These are phyloP conservation scores for Hypothenemus hampei DNA, from an alignment of 1,140 invertebrate species.

Conservation along the genomic window DNA sequence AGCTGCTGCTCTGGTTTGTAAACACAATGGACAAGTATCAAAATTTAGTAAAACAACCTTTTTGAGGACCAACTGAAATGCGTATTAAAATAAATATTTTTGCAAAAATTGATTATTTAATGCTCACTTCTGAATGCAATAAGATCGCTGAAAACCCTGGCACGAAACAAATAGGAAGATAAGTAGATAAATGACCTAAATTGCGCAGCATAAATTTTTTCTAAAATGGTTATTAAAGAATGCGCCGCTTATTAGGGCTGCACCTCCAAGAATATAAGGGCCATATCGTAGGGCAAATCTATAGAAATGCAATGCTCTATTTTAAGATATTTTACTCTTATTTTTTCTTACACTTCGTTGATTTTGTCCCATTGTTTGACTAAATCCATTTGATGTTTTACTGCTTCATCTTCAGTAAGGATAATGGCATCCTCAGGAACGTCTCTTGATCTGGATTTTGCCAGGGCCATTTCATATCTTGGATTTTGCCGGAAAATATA, in stretches of 20 bases:
- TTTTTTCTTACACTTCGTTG: constrained; percentile 47
- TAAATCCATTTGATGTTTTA: constrained; percentile 46
- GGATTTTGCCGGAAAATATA: no score
- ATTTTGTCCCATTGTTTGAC: constrained; percentile 45
- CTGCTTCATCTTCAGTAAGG: constrained; percentile 45
- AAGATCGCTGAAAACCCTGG: constrained; percentile 45
- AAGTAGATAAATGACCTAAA: constrained; percentile 44
- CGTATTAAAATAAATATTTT: neutral
- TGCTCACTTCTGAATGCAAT: constrained; percentile 43
- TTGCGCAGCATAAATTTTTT: constrained; percentile 41
- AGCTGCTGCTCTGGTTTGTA: constrained; percentile 44
- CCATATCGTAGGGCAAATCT: constrained; percentile 46
- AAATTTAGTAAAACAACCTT: constrained; percentile 41
- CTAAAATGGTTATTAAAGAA: constrained; percentile 48
- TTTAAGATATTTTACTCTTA: neutral
- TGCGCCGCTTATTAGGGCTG: constrained; percentile 35
- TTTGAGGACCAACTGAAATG: constrained; percentile 42
- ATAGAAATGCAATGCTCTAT: neutral
- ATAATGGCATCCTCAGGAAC: constrained; percentile 46
- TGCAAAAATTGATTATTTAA: neutral
- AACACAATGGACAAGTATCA: constrained; percentile 44
- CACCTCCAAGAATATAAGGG: constrained; percentile 18
- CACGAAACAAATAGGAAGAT: constrained; percentile 46
- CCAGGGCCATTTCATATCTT: constrained; percentile 28
- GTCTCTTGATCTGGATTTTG: constrained; percentile 27